Conservation (phyloP, 2,113 vertebrate species). For the Anser cygnoides region DNA sequence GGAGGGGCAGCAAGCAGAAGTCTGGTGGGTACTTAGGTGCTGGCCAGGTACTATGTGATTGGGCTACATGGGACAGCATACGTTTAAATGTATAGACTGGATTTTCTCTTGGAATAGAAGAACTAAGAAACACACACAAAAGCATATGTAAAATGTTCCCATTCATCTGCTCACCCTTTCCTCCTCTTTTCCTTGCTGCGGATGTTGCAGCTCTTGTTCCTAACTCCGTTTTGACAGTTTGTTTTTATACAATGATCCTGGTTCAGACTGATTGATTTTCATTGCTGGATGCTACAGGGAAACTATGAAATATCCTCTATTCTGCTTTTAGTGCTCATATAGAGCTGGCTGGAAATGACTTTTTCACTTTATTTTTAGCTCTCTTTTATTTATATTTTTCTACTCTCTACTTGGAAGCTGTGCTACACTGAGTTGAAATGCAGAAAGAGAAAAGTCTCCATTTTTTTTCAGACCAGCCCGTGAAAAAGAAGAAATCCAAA, state of each 20-base stretch:
- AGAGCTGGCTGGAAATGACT: background rate
- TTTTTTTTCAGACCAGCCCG: background rate
- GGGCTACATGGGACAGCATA: background rate
- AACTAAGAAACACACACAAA: background rate
- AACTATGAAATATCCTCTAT: constrained; percentile 29
- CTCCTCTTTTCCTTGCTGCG: background rate
- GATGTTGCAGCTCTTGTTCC: background rate
- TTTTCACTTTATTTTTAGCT: constrained; percentile 10
- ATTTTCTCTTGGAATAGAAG: background rate
- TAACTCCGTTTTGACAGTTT: background rate
- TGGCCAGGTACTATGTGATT: fast-evolving
- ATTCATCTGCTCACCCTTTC: background rate
- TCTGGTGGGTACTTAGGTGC: background rate
- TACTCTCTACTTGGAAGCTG: background rate
- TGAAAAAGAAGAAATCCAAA: constrained; percentile 26
- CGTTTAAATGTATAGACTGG: background rate
- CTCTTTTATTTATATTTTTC: constrained; percentile 8
- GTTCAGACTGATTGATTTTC: constrained; percentile 21
- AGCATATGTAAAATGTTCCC: background rate
- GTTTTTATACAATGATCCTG: constrained; percentile 22
- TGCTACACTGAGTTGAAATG: background rate
- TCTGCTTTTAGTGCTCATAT: constrained; percentile 29
- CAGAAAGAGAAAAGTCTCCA: background rate
- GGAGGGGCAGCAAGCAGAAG: background rate
- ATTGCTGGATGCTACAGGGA: constrained; percentile 13